Base-by-base conservation (phyloP, 2,113 vertebrate species). In the Hystrix cristata region DNA sequence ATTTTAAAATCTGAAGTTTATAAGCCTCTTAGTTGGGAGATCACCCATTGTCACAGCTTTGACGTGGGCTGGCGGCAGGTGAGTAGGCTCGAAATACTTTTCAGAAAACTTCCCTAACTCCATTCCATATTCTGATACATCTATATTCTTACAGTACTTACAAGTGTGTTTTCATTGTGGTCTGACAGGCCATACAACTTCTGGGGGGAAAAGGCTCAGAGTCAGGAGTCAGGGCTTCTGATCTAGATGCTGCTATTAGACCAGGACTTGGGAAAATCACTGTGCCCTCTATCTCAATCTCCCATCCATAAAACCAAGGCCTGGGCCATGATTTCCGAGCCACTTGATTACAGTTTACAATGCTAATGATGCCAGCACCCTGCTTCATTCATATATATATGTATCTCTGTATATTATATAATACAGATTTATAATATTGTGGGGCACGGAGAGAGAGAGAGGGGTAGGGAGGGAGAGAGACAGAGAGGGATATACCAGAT, bases 1-100 rank as follows among this genome's bases (percentile, higher is more conserved):
- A 88, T 48, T 80, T 89, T 96, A 62, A 93, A 91, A 65, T 53
- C 76, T 72, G 19, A 96, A 90, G 48, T 69, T 90, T 46, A 76
- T 0, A 74, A 25, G 18, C 62, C 71, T 65, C 92, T 82, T 69
- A 55, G 29, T 43, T 64, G 2, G 79, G 74, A 97, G 84, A 87
- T 55, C 21, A 88, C 16, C 31, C 82, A 29, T 64, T 76, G 7
- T 76, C 46, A 11, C 15, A 78, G 62, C 7, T 87, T 51, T 5
- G 55, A 62, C 57, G 7, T 38, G 1, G 65, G 34, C 34, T 59
- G 62, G 25, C 11, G 64, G 23, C 43, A 84, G 76, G 48, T 6
- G 2, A 46, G 2, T 1, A 78, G 76, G 31, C 9, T 94, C 34
- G 43, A 93, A 80, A 81, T 10, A 9, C 43, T 69, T 85, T 87